These are phyloP conservation scores for Carassius carassius DNA, from an alignment of 2,113 vertebrate genomes.

Conservation along the genomic window DNA sequence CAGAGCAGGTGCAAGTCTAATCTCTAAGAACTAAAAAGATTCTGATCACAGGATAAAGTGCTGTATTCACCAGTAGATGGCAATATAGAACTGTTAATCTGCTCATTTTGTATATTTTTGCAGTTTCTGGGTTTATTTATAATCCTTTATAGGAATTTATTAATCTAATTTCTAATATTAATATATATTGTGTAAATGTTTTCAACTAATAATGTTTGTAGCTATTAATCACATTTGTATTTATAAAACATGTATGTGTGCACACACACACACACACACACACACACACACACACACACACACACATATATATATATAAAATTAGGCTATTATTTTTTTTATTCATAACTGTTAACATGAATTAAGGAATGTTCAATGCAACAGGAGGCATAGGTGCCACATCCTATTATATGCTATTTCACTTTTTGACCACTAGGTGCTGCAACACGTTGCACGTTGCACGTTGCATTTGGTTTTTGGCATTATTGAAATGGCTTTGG, in stretches of 20 bases:
- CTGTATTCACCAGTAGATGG: neutral
- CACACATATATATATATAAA: too few species aligned
- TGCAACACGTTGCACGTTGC: neutral
- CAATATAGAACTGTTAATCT: neutral
- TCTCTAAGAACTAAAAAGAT: too few species aligned
- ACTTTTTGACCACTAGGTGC: constrained; percentile 22
- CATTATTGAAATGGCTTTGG: neutral
- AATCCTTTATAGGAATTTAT: neutral
- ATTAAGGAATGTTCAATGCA: neutral
- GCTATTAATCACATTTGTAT: neutral
- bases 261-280: too few species aligned
- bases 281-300: too few species aligned
- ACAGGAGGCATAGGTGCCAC: neutral
- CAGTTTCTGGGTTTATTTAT: neutral
- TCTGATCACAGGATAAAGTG: too few species aligned
- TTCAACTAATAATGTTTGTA: neutral
- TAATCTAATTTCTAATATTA: neutral
- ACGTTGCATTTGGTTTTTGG: neutral
- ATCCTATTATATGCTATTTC: neutral
- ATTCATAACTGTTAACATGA: neutral
- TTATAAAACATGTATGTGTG: neutral
- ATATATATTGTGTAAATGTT: neutral
- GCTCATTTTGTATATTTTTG: neutral
- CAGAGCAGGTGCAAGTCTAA: too few species aligned
- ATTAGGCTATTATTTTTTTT: too few species aligned